Evolutionary conservation across 2,113 vertebrate genomes (phyloP).

Genomic region (Stercorarius parasiticus): DNA sequence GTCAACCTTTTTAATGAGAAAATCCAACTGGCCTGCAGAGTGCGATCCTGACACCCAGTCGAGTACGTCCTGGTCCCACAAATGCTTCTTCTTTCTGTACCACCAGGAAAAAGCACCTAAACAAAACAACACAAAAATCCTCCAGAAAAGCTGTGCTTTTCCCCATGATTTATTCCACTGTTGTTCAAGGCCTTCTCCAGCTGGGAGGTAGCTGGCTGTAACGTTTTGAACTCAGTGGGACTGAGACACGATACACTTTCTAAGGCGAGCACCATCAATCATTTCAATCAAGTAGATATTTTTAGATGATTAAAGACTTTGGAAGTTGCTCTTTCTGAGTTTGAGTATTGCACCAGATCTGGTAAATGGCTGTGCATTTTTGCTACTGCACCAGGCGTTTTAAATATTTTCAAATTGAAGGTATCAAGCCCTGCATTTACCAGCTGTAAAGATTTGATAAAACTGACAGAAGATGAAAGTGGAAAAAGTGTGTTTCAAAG

Average conservation of each 20-base stretch:
- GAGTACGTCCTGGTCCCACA: not conserved
- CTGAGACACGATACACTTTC: slow-evolving; percentile 28
- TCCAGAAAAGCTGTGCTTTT: not conserved
- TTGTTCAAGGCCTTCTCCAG: not conserved
- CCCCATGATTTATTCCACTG: not conserved
- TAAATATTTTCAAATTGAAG: not conserved
- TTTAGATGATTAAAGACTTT: not conserved
- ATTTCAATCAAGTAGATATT: not conserved
- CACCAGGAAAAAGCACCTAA: not conserved
- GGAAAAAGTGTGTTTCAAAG: not conserved
- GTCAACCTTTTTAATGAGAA: not conserved
- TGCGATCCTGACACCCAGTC: not conserved
- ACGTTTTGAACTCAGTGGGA: slow-evolving; percentile 41
- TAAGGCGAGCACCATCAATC: not conserved
- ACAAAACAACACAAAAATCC: not conserved
- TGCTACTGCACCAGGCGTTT: not conserved
- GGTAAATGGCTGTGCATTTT: not conserved
- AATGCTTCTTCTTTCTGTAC: slow-evolving; percentile 16
- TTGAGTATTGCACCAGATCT: not conserved
- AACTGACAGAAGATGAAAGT: not conserved
- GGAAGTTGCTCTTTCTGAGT: not conserved
- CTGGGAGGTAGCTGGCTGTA: not conserved
- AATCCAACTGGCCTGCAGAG: not conserved
- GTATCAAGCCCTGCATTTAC: not conserved
- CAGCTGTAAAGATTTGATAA: not conserved